Percentiles rank a stretch among this genome's conserved stretches.
These are phyloP conservation scores for Eupelmus urozonus DNA, from an alignment of 2,888 invertebrate genomes.

Conservation along the genomic window DNA sequence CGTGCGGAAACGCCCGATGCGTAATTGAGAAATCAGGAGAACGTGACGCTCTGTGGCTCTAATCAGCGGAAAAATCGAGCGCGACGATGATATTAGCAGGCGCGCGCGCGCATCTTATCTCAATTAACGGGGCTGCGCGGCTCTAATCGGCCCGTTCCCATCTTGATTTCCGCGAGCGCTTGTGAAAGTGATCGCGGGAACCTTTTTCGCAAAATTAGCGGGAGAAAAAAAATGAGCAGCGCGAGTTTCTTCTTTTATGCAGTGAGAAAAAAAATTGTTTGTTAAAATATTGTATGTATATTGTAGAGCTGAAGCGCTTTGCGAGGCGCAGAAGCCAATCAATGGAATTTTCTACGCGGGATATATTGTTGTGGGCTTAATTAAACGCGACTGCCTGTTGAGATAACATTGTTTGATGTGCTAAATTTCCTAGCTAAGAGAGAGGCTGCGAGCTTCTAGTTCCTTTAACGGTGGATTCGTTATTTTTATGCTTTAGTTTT, in stretches of 20 bases:
- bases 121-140: conserved; percentile 41
- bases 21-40: conserved; percentile 23
- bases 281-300: conserved; percentile 2
- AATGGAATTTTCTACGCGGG: not conserved
- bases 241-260: conserved; percentile 14
- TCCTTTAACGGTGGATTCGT: not conserved
- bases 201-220: not conserved
- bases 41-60: not conserved
- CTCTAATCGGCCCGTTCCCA: conserved; percentile 37
- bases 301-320: not conserved
- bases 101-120: conserved; percentile 28
- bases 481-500: too few relatives aligned
- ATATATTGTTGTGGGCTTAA: conserved; percentile 37
- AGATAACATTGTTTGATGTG: conserved; percentile 41
- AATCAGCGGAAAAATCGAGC: conserved; percentile 19
- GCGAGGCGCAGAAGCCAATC: conserved; percentile 27
- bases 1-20: not conserved
- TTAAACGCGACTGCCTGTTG: not conserved
- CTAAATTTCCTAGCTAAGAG: conserved; percentile 16
- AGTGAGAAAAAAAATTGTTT: conserved; percentile 42
- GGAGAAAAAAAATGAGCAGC: not conserved
- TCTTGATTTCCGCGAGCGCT: conserved; percentile 46
- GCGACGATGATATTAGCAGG: conserved; percentile 1
- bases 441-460: not conserved
- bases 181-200: conserved; percentile 55